Evolutionary conservation across 64 coral and sea anemone species (phyloP), one percentile per base, ranked within the genome.

Genomic region (Anthopleura sola): DNA sequence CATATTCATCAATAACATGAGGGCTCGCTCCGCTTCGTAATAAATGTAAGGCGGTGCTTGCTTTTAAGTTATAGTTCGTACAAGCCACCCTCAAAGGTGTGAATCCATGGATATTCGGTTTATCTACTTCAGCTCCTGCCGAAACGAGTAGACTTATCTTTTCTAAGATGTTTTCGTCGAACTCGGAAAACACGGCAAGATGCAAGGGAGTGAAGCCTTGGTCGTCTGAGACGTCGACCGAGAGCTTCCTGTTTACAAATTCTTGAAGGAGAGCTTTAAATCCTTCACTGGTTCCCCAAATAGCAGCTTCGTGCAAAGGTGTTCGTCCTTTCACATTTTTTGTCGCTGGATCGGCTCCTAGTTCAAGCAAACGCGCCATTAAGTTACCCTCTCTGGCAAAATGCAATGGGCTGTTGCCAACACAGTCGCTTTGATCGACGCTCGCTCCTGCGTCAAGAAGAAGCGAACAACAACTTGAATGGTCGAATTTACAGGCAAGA

Each of bases 101-200:
- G 11, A 26, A 40, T 21, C 68, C 85, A 86, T 50, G 39, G n/a
- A 48, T n/a, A 50, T 55, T 76, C 14, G 29, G 39, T 49, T 75
- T 29, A 86, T 86, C 31, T 75, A 86, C 39, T 29, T 76, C 68
- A 75, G 85, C 85, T 86, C 85, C 85, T 75, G 49, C n/a, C 39
- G 85, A 76, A 44, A 86, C 21, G n/a, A 86, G 68, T 34, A 86
- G 32, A 49, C 34, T 86, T 26, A 75, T 75, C 33, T 86, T 86
- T 44, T 86, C 60, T 51, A 86, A 51, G 24, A 33, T 86, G 49
- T 50, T 49, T 86, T 75, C 68, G 33, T 86, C 85, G 24, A 86
- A 3, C 40, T 49, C 33, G 37, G 85, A 86, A 55, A 86, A 34
- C 40, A 50, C 21, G 24, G 85, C 85, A 33, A 86, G 49, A 53